phyloP scores from a whole-genome alignment of 2,888 invertebrate species.

The Pristionchus exspectatus region DNA sequence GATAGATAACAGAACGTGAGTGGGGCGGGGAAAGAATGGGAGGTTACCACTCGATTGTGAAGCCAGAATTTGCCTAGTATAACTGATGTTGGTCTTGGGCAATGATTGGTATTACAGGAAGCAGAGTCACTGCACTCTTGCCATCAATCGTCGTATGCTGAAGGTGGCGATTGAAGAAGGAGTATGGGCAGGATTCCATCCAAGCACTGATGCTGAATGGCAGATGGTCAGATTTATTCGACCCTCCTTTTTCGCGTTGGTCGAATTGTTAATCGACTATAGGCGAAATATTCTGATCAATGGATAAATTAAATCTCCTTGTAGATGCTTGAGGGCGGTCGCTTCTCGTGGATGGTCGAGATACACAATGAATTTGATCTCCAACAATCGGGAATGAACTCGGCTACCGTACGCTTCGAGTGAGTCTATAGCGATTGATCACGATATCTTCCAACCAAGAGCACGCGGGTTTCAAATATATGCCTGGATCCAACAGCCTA shows the following conservation, averaged over 20 bases:
- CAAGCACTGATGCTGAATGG: background rate
- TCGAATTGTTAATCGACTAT: background rate
- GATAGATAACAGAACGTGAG: background rate
- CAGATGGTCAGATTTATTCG: background rate
- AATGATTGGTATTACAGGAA: background rate
- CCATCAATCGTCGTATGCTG: conserved; percentile 31
- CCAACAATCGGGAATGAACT: background rate
- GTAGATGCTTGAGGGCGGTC: conserved; percentile 25
- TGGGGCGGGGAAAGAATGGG: background rate
- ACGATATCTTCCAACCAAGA: background rate
- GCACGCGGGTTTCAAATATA: no score
- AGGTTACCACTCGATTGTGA: no score
- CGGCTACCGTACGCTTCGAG: background rate
- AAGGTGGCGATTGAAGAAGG: conserved; percentile 13
- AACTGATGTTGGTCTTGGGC: no score
- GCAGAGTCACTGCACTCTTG: background rate
- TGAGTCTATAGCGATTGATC: conserved; percentile 1
- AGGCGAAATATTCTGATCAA: background rate
- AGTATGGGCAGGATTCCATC: conserved; percentile 52
- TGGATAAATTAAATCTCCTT: background rate
- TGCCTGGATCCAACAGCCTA: no score
- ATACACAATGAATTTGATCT: background rate
- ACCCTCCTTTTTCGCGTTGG: background rate
- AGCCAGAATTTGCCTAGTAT: no score
- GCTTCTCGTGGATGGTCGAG: conserved; percentile 36